Percentiles rank a stretch among this genome's conserved stretches.
Evolutionary conservation across 2,797 vertebrate genomes (phyloP).

Genomic region (Etheostoma nigrum): DNA sequence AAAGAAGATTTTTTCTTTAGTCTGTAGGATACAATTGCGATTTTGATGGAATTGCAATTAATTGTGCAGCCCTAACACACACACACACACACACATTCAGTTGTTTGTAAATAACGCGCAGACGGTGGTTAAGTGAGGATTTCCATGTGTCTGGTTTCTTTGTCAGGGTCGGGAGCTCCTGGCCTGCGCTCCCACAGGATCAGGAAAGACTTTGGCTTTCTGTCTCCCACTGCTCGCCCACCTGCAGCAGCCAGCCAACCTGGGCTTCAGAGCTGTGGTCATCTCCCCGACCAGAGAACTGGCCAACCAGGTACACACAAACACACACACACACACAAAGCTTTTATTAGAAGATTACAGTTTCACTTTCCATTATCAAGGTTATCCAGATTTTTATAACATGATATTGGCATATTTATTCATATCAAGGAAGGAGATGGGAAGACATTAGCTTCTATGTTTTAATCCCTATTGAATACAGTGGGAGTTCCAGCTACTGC

Average conservation of each 20-base stretch:
- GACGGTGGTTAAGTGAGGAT: background rate
- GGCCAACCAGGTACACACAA: constrained; percentile 90
- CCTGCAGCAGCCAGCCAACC: constrained; percentile 91
- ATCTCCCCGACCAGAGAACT: constrained; percentile 96
- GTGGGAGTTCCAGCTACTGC: background rate
- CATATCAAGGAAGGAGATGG: background rate
- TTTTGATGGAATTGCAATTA: too few relatives aligned
- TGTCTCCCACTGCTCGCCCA: constrained; percentile 92
- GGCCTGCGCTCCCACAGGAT: constrained; percentile 96
- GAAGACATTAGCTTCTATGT: background rate
- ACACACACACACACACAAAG: too few relatives aligned
- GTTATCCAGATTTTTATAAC: background rate
- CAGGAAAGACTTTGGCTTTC: constrained; percentile 97
- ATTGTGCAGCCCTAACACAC: too few relatives aligned
- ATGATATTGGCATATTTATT: background rate
- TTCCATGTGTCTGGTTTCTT: background rate
- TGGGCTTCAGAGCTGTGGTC: constrained; percentile 93
- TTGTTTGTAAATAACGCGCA: background rate
- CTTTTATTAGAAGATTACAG: background rate
- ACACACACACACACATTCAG: background rate
- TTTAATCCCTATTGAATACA: background rate
- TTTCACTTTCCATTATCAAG: background rate
- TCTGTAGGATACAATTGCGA: too few relatives aligned
- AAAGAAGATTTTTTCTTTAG: too few relatives aligned
- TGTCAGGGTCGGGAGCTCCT: constrained; percentile 91